Evolutionary conservation across 2,113 vertebrate species (phyloP).

Genomic region (Alethe diademata): DNA sequence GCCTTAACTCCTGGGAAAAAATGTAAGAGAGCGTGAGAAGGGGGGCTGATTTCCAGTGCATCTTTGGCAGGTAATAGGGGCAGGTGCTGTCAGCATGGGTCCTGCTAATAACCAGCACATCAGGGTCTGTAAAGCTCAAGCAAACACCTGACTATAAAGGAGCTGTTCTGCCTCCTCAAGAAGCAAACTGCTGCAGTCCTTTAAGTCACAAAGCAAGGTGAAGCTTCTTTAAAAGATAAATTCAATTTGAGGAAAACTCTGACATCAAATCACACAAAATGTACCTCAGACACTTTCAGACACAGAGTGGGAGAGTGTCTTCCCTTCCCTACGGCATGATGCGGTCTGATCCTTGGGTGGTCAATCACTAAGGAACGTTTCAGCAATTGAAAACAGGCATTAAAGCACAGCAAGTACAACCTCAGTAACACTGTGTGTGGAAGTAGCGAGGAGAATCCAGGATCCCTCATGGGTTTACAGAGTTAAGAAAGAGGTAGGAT

Average conservation of each 20-base stretch:
- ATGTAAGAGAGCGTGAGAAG: neutral
- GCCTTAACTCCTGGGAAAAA: neutral
- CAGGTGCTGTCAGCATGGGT: neutral
- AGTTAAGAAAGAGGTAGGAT: neutral
- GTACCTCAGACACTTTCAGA: neutral
- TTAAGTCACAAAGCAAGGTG: neutral
- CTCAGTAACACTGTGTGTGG: neutral
- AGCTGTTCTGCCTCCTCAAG: neutral
- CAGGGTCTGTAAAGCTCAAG: neutral
- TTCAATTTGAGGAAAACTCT: neutral
- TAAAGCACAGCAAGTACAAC: neutral
- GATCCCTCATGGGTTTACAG: neutral
- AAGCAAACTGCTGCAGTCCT: neutral
- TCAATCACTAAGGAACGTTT: neutral
- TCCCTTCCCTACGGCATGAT: neutral
- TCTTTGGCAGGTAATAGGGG: neutral
- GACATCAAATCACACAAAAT: neutral
- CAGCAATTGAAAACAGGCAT: neutral
- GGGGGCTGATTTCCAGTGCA: neutral
- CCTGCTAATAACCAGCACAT: neutral
- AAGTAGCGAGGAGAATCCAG: neutral
- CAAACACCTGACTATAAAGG: neutral
- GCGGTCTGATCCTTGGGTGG: rapidly evolving
- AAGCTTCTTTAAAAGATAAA: neutral
- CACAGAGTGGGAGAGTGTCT: neutral